These are phyloP conservation scores for Xiphophorus maculatus DNA, from an alignment of 2,113 vertebrate genomes.

Conservation along the genomic window DNA sequence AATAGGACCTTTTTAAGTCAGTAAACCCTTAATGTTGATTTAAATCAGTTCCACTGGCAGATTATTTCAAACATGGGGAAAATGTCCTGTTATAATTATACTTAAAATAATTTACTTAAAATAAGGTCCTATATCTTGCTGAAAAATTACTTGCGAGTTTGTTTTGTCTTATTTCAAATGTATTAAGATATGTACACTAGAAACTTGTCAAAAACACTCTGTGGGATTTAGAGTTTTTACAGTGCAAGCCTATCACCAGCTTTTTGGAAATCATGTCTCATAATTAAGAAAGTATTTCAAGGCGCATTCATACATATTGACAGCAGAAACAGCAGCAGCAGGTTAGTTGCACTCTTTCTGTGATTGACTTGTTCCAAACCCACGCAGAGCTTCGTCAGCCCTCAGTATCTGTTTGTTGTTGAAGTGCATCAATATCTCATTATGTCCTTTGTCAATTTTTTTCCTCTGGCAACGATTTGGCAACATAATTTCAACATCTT, in stretches of 20 bases:
- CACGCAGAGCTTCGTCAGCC: conserved; percentile 31
- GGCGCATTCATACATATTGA: neutral
- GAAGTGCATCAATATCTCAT: conserved; percentile 52
- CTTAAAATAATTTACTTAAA: too few species aligned
- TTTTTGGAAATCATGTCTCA: neutral
- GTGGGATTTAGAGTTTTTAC: too few species aligned
- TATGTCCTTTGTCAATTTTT: conserved; percentile 21
- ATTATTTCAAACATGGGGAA: too few species aligned
- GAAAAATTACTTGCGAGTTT: too few species aligned
- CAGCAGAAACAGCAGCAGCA: neutral
- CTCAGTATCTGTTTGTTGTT: conserved; percentile 20
- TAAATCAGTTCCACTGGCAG: too few species aligned
- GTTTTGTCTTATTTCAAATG: too few species aligned
- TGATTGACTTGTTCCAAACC: conserved; percentile 82
- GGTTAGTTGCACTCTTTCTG: neutral
- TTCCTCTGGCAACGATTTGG: conserved; percentile 24
- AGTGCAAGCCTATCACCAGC: neutral
- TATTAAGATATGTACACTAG: too few species aligned
- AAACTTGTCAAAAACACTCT: neutral
- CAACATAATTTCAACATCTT: conserved; percentile 11
- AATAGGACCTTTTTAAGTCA: too few species aligned
- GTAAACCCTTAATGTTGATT: too few species aligned
- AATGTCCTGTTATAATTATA: too few species aligned
- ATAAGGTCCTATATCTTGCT: too few species aligned
- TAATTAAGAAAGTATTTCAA: neutral